Evolutionary conservation across 2,113 vertebrate genomes (phyloP), one percentile per base, ranked within the genome.

Genomic region (Actenoides hombroni): DNA sequence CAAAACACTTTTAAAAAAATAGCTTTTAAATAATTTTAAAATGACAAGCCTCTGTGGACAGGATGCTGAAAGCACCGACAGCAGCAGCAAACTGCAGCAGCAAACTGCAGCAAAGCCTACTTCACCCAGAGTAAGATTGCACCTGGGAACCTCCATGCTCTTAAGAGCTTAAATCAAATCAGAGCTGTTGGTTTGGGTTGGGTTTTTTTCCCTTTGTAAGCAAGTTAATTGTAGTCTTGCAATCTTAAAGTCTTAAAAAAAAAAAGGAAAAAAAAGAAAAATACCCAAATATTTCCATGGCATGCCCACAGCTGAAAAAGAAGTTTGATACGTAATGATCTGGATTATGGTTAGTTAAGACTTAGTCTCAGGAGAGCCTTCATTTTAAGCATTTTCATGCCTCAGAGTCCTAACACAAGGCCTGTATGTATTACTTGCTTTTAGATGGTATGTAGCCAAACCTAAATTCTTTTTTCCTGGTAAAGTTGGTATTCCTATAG

Each of bases 401-500:
- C 56, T 44, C 37, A 24, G 46, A 69, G 78, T 69, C 53, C 61
- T 73, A 59, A 33, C 48, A 16, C n/a, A 53, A 59, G 46, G 65
- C 20, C 26, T 70, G 39, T 29, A 7, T 33, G 18, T n/a, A 26
- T 51, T 75, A 29, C 24, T 59, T 78, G 37, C 31, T 79, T 70
- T 74, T 84, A 90, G 80, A 89, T 5, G 3, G 40, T 51, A 84
- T n/a, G 29, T 48, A 80, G 60, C 56, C 70, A 37, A 63, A 87
- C 60, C 86, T 26, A 59, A 6, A 19, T n/a, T 40, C 6, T 65
- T 54, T 67, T 71, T 71, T 44, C 25, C 16, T 91, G 86, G 82
- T 82, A 95, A 69, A 97, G 39, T 29, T 94, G 70, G 37, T 64
- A 88, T 95, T 94, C 86, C 74, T 76, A 54, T 61, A 60, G 24